Percentiles rank a stretch among this genome's conserved stretches.
Evolutionary conservation across 2,888 invertebrate species (phyloP).

Genomic region (Thereva nobilitata): DNA sequence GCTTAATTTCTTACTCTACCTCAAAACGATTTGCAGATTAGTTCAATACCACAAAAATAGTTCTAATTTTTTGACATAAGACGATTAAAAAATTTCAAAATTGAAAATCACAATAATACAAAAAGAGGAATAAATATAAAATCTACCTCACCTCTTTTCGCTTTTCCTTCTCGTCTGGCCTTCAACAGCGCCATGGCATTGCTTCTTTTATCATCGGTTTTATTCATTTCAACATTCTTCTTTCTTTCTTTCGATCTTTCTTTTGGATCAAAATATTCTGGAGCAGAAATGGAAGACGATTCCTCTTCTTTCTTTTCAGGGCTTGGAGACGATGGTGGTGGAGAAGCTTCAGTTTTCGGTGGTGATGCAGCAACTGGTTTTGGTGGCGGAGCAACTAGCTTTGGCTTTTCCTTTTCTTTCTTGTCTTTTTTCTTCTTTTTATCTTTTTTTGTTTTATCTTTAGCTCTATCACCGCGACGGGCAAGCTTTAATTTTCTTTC

Average conservation of each 20-base stretch:
- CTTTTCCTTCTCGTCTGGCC: conserved; percentile 88
- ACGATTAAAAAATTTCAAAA: too few species aligned
- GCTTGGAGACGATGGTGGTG: conserved; percentile 39
- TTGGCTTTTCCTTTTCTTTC: conserved; percentile 56
- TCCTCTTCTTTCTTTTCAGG: conserved; percentile 47
- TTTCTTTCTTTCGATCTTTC: conserved; percentile 81
- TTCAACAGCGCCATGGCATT: conserved; percentile 92
- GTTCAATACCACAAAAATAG: too few species aligned
- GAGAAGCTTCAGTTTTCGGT: conserved; percentile 33
- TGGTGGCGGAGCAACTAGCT: conserved; percentile 20
- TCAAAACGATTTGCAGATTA: too few species aligned
- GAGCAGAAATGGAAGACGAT: conserved; percentile 41
- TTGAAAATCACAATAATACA: too few species aligned
- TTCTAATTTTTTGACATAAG: too few species aligned
- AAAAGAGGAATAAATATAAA: background rate
- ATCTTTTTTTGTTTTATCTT: conserved; percentile 59
- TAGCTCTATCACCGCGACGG: conserved; percentile 72
- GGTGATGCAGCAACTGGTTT: conserved; percentile 37
- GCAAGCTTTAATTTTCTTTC: conserved; percentile 89
- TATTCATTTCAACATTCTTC: conserved; percentile 86
- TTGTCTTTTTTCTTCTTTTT: conserved; percentile 62
- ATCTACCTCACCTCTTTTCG: conserved; percentile 65
- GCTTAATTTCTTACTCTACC: too few species aligned
- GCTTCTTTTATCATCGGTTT: conserved; percentile 82
- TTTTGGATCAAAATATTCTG: conserved; percentile 68